Conservation (phyloP, 1,140 invertebrate genomes). For the Drosophila kurseongensis region DNA sequence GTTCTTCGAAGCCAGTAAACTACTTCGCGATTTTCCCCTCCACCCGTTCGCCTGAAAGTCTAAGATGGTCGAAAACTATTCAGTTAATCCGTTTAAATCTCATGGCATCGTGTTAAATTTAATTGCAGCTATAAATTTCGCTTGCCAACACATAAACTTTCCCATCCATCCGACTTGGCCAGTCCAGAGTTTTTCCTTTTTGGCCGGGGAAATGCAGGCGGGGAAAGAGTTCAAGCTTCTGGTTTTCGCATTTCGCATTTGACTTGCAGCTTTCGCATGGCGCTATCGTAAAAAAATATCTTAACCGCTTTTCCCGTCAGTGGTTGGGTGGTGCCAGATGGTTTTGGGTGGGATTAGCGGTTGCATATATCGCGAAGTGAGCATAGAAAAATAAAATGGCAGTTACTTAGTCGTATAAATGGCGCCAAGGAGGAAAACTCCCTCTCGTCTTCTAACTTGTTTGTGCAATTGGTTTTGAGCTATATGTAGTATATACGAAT, state of each 20-base stretch:
- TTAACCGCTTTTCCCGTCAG: conserved; percentile 63
- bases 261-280: conserved; percentile 65
- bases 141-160: conserved; percentile 67
- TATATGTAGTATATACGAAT: conserved; percentile 7
- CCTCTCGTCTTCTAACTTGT: conserved; percentile 31
- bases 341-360: conserved; percentile 52
- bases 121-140: conserved; percentile 79
- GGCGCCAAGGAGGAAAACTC: conserved; percentile 37
- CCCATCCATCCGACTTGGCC: conserved; percentile 49
- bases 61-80: conserved; percentile 66
- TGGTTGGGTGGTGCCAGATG: conserved; percentile 22
- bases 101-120: conserved; percentile 79
- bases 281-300: conserved; percentile 72
- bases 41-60: conserved; percentile 23
- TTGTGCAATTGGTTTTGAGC: conserved; percentile 30
- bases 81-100: conserved; percentile 78
- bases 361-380: conserved; percentile 62
- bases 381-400: conserved; percentile 69
- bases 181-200: conserved; percentile 7
- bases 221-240: conserved; percentile 65
- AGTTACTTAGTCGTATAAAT: conserved; percentile 75
- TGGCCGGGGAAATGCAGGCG: conserved; percentile 44
- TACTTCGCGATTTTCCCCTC: neutral
- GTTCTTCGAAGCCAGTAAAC: conserved; percentile 29
- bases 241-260: conserved; percentile 66